A percentile compares a stretch with the other conserved stretches of the same genome.
Conservation (phyloP, 2,797 vertebrate genomes). For the Lutjanus campechanus region DNA sequence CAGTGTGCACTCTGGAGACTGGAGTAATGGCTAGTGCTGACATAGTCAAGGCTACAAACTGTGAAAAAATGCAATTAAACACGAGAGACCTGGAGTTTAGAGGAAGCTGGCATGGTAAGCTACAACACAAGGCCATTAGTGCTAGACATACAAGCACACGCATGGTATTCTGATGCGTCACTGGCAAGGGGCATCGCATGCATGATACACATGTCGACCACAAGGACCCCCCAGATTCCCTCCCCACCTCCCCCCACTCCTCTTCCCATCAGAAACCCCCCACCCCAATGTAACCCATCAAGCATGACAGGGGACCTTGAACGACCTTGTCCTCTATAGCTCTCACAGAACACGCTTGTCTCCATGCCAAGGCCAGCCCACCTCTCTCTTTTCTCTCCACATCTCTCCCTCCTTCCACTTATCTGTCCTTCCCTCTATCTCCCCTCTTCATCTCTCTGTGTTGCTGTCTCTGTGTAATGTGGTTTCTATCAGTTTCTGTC, state of each 20-base stretch:
- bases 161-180: constrained; percentile 15
- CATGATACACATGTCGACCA: constrained; percentile 26
- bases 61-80: constrained; percentile 73
- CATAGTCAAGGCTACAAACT: constrained; percentile 65
- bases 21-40: constrained; percentile 36
- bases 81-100: constrained; percentile 56
- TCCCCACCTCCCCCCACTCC: constrained; percentile 8
- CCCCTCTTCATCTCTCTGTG: constrained; percentile 52
- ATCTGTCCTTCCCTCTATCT: constrained; percentile 61
- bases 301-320: constrained; percentile 77
- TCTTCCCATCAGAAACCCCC: constrained; percentile 39
- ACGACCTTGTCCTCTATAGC: constrained; percentile 74
- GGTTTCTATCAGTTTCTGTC: constrained; percentile 69
- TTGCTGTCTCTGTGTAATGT: constrained; percentile 57
- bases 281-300: constrained; percentile 48
- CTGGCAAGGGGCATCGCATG: not conserved
- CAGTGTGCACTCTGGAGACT: constrained; percentile 37
- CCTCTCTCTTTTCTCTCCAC: constrained; percentile 23
- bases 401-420: constrained; percentile 43
- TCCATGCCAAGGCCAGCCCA: constrained; percentile 66
- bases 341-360: constrained; percentile 60
- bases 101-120: constrained; percentile 26
- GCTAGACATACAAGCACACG: constrained; percentile 11
- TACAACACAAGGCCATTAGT: constrained; percentile 54
- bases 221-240: not conserved